A percentile compares a stretch with the other conserved stretches of the same genome.
These are phyloP conservation scores for Lampropteryx suffumata DNA, from an alignment of 2,888 invertebrate genomes.

Conservation along the genomic window DNA sequence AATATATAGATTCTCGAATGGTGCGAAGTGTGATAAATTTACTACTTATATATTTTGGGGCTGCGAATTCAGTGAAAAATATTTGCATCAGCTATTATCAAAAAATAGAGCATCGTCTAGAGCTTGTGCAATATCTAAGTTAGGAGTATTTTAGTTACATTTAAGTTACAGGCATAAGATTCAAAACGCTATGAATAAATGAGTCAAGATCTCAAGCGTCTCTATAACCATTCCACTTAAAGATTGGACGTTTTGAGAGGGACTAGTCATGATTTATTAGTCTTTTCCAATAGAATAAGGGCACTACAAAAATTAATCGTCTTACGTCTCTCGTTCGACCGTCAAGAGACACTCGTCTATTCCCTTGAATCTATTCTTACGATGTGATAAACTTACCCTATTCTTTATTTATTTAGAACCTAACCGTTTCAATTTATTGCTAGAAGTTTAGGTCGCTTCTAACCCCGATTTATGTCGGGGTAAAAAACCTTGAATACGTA, in stretches of 20 bases:
- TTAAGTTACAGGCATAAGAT: no score
- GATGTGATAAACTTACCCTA: slow-evolving; percentile 16
- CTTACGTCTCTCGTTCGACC: background rate
- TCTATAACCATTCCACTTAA: no score
- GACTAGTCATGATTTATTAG: background rate
- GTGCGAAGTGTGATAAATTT: no score
- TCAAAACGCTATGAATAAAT: no score
- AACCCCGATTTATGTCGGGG: slow-evolving; percentile 4
- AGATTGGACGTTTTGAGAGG: background rate
- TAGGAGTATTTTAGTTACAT: no score
- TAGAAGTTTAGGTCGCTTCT: slow-evolving; percentile 8
- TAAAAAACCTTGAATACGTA: background rate
- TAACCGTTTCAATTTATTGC: slow-evolving; percentile 14
- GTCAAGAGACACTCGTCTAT: background rate
- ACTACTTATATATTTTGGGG: no score
- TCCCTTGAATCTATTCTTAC: slow-evolving; percentile 10
- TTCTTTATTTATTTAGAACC: slow-evolving; percentile 19
- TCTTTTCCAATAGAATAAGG: background rate
- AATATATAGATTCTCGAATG: no score
- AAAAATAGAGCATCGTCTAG: no score
- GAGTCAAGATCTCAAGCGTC: no score
- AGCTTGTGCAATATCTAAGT: no score
- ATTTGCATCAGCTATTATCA: no score
- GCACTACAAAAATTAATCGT: background rate
- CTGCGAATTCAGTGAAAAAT: no score